Conservation (phyloP, 1,140 invertebrate species). For the Calephelis nemesis region DNA sequence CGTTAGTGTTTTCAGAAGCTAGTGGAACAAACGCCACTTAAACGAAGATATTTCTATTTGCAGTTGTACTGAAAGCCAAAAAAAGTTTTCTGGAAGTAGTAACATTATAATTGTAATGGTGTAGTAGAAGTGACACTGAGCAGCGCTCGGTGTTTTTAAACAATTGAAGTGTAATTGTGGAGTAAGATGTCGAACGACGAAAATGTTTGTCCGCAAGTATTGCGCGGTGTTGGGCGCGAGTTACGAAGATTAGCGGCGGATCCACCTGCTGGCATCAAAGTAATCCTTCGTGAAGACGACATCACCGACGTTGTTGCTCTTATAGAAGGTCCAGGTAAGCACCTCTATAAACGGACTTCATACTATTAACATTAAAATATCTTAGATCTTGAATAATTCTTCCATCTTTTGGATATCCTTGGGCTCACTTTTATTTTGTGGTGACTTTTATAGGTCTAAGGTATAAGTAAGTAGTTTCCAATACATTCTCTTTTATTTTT, state of each 20-base stretch:
- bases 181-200: conserved; percentile 65
- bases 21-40: neutral
- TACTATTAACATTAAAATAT: no score
- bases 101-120: conserved; percentile 27
- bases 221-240: conserved; percentile 57
- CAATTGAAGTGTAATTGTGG: conserved; percentile 6
- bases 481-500: no score
- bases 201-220: conserved; percentile 65
- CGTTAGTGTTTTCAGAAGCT: neutral
- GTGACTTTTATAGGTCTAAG: no score
- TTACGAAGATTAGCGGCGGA: conserved; percentile 52
- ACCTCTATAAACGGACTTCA: no score
- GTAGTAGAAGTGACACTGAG: conserved; percentile 26
- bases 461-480: no score
- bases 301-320: conserved; percentile 59
- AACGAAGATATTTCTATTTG: neutral
- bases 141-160: conserved; percentile 22
- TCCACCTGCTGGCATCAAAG: conserved; percentile 59
- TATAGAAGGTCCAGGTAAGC: conserved; percentile 62
- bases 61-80: neutral
- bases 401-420: no score
- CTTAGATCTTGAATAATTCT: no score
- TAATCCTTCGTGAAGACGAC: conserved; percentile 60
- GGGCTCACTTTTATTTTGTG: no score
- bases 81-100: neutral